phyloP scores from a whole-genome alignment of 1,140 invertebrate species.

The Eriosoma lanigerum region DNA sequence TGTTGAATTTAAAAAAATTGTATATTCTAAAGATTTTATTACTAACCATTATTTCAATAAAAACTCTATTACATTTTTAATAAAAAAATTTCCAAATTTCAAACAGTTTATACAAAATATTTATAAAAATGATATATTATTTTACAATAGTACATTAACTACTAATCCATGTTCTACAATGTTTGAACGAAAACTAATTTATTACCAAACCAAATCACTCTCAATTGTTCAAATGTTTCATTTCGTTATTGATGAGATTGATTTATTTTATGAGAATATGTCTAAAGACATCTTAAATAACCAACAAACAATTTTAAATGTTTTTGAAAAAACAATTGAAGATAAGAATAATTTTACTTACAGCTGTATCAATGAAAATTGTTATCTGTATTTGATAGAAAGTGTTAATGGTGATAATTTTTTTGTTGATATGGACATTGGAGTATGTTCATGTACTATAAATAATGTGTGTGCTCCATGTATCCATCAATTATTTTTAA shows the following conservation, averaged over 20 bases:
- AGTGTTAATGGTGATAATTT: background rate
- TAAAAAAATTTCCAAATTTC: conserved; percentile 19
- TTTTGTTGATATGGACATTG: conserved; percentile 28
- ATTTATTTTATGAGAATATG: background rate
- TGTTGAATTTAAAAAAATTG: conserved; percentile 6
- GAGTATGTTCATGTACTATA: background rate
- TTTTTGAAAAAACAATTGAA: background rate
- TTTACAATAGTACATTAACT: background rate
- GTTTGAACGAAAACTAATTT: conserved; percentile 24
- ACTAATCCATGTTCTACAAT: conserved; percentile 2
- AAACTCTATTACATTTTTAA: background rate
- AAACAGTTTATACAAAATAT: conserved; percentile 16
- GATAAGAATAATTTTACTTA: background rate
- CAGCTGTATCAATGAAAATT: background rate
- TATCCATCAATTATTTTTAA: conserved; percentile 4
- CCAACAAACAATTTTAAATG: conserved; percentile 8
- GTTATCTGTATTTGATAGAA: conserved; percentile 11
- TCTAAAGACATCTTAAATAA: background rate
- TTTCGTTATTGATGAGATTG: conserved; percentile 12
- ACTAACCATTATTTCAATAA: background rate
- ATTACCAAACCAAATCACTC: conserved; percentile 9
- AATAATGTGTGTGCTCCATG: conserved; percentile 1
- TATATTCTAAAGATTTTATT: background rate
- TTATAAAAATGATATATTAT: background rate
- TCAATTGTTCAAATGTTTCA: conserved; percentile 8